These are phyloP conservation scores for Tragulus kanchil DNA, from an alignment of 2,113 vertebrate species.

Conservation along the genomic window DNA sequence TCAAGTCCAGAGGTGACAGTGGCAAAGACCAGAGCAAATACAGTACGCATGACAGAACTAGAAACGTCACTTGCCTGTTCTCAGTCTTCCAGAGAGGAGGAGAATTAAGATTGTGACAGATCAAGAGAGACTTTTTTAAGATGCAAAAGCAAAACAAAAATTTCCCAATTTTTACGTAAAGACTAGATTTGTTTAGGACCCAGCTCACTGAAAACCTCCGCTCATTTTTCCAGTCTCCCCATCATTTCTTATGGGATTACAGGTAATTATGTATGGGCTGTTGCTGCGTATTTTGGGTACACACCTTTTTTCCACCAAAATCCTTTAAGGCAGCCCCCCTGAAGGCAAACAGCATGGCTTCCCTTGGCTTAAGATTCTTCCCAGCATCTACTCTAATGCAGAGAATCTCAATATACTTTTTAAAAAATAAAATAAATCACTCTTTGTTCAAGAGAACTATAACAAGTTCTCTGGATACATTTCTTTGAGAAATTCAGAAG, in stretches of 20 bases:
- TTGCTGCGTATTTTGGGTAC: neutral
- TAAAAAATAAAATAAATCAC: neutral
- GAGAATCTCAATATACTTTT: neutral
- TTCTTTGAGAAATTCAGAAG: constrained; percentile 13
- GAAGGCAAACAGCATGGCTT: neutral
- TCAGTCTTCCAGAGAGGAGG: neutral
- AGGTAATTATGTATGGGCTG: neutral
- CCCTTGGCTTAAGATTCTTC: neutral
- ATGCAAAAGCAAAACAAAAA: neutral
- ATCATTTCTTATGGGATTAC: neutral
- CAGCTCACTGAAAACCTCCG: neutral
- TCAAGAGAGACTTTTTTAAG: neutral
- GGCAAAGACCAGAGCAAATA: neutral
- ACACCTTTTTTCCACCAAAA: neutral
- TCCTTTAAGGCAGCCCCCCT: neutral
- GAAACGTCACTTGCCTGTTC: neutral
- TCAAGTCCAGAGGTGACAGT: neutral
- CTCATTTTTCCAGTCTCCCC: neutral
- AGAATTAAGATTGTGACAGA: neutral
- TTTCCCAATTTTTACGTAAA: neutral
- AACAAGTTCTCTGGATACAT: neutral
- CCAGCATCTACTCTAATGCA: neutral
- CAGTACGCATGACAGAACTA: neutral
- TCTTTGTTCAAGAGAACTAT: neutral
- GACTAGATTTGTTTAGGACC: neutral